Conservation (phyloP, 2,888 invertebrate genomes). For the Dryomyza anilis region DNA sequence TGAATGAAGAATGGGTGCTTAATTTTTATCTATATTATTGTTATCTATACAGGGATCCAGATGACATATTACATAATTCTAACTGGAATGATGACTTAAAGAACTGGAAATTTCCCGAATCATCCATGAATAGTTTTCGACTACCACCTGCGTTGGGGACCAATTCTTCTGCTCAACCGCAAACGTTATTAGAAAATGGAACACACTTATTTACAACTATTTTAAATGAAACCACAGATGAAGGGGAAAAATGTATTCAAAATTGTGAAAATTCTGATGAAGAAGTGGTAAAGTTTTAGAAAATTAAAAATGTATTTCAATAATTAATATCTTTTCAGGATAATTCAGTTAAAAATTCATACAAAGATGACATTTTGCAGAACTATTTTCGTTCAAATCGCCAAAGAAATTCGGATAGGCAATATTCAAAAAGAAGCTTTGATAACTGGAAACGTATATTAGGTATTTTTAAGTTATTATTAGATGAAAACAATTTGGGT, state of each 20-base stretch:
- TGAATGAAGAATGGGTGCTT: no score
- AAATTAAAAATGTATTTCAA: not conserved
- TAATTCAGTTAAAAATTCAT: slow-evolving; percentile 37
- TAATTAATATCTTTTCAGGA: not conserved
- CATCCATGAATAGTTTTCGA: slow-evolving; percentile 69
- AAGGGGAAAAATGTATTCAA: not conserved
- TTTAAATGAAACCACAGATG: slow-evolving; percentile 1
- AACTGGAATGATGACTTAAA: slow-evolving; percentile 77
- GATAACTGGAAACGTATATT: slow-evolving; percentile 64
- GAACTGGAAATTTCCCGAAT: slow-evolving; percentile 73
- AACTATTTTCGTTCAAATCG: slow-evolving; percentile 72
- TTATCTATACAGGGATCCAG: slow-evolving; percentile 66
- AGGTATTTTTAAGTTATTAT: not conserved
- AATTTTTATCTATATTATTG: no score
- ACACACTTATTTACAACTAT: slow-evolving; percentile 13
- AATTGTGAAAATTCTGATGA: not conserved
- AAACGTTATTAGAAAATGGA: slow-evolving; percentile 7
- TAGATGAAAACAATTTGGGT: no score
- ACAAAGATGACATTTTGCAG: slow-evolving; percentile 69
- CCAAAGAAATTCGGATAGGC: slow-evolving; percentile 66
- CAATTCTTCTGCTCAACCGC: slow-evolving; percentile 52
- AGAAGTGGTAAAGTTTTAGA: not conserved
- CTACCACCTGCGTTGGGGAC: slow-evolving; percentile 69
- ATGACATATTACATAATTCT: slow-evolving; percentile 70
- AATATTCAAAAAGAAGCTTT: slow-evolving; percentile 65